Base-by-base conservation (phyloP, 2,113 vertebrate genomes). In the Salvator merianae region DNA sequence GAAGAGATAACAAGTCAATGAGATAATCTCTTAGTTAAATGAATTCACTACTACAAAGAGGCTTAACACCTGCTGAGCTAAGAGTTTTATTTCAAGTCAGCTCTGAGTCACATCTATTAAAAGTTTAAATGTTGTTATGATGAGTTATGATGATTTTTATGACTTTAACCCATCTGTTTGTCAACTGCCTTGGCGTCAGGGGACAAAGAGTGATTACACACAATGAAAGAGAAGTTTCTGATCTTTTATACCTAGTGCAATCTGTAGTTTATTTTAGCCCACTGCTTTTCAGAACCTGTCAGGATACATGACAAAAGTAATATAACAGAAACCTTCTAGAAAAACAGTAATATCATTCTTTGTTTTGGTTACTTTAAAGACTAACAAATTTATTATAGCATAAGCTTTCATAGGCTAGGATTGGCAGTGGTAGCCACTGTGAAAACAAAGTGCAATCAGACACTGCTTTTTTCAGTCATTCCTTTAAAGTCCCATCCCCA, bases 1-100 rank as follows among this genome's bases (percentile, higher is more conserved):
- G 34, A 34, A 32, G 34, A 70, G 79, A 81, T 76, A 77, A 82
- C 38, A 63, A 66, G 79, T 71, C 73, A 68, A 82, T 63, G 36
- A 71, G 79, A 86, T 81, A 86, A 82, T 70, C 73, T 86, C 24
- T 82, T 82, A 82, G 73, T 77, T 73, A 86, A 81, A 86, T 77
- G 74, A 77, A 86, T 76, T 77, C 55, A 43, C 72, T 62, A 81
- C 65, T 34, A 50, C 73, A 77, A 82, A 86, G 80, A 82, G 71
- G 74, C 38, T 82, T 81, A 86, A 36, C 74, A 36, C 38, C 65
- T 70, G 30, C 85, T 82, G 79, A 77, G 79, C 47, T 34, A 72
- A 79, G 83, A 78, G 34, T 72, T 71, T 72, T 69, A 77, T 69
- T 77, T 77, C 34, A 79, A 84, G 38, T n/a, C 30, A 62, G 4